Evolutionary conservation across 2,888 invertebrate species (phyloP), one percentile per base, ranked within the genome.

Genomic region (Abscondita cerata): DNA sequence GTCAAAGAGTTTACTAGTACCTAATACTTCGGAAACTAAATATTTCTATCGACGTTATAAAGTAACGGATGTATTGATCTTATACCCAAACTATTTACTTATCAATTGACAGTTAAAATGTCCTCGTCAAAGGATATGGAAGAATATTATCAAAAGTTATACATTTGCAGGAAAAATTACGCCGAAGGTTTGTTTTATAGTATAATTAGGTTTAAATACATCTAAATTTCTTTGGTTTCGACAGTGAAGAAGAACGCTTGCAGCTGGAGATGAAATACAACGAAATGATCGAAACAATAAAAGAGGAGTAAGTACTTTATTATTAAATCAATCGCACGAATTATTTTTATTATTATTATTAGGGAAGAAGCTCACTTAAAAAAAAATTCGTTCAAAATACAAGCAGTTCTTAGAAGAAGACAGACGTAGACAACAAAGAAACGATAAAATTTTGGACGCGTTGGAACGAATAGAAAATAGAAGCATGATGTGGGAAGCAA

Each of bases 391-490:
- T 38, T 70, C 80, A 38, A 80, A 81, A 62, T 85, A 84, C 69
- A 83, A 83, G 59, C 78, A 78, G 16, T 84, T 83, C 72, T 72
- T 87, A 58, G 87, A 87, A 66, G 86, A 87, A 68, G 86, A 87
- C 69, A 78, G 81, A 51, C 78, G 80, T 36, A 81, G 87, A 44
- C 85, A 85, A 65, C 84, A 86, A 68, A 82, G 87, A 31, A 88
- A 87, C 74, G 84, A 84, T 67, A 82, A 82, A 71, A 80, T 88
- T 59, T 77, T 86, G 19, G 81, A 82, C 60, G 80, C 84, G 69
- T 75, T 88, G 69, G 86, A 87, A 70, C 81, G 81, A 19, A 84
- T 87, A 60, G 87, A 87, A 76, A 83, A 81, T 66, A 82, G 84
- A 66, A 82, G 87, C 18, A 79, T 83, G 25, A 77, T 81, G 68